Evolutionary conservation across 2,888 invertebrate genomes (phyloP).

Genomic region (Amphimallon solstitiale): DNA sequence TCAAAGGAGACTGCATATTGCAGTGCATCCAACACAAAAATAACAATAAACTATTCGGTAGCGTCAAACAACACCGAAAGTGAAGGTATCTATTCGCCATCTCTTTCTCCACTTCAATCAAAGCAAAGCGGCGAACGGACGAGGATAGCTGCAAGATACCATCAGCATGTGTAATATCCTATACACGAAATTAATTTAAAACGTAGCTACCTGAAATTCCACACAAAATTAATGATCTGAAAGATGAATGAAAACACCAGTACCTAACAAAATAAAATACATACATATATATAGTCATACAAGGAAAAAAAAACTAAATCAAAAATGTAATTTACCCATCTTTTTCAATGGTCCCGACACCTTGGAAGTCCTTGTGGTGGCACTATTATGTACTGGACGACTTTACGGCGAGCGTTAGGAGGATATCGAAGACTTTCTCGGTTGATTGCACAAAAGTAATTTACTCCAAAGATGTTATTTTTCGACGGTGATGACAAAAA

Average conservation of each 20-base stretch:
- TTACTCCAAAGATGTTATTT: constrained; percentile 54
- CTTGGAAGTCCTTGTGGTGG: constrained; percentile 41
- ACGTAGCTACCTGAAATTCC: constrained; percentile 53
- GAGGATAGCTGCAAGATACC: constrained; percentile 1
- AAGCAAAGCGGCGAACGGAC: neutral
- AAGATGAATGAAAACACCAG: constrained; percentile 55
- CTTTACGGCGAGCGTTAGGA: neutral
- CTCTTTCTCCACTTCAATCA: neutral
- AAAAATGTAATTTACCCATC: constrained; percentile 46
- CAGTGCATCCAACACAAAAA: no score
- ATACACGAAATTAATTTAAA: constrained; percentile 35
- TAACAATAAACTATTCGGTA: constrained; percentile 22
- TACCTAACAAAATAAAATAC: constrained; percentile 38
- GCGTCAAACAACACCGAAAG: constrained; percentile 27
- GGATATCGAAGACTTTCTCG: constrained; percentile 34
- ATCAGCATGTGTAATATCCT: constrained; percentile 25
- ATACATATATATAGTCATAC: neutral
- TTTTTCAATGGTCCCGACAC: constrained; percentile 49
- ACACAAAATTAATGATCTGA: constrained; percentile 53
- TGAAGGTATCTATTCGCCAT: neutral
- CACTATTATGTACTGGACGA: constrained; percentile 10
- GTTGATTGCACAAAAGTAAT: constrained; percentile 48
- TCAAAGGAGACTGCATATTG: no score
- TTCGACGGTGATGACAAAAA: constrained; percentile 53
- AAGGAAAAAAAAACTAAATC: constrained; percentile 48